Evolutionary conservation across 2,888 invertebrate genomes (phyloP).

Genomic region (Cetonia aurata): DNA sequence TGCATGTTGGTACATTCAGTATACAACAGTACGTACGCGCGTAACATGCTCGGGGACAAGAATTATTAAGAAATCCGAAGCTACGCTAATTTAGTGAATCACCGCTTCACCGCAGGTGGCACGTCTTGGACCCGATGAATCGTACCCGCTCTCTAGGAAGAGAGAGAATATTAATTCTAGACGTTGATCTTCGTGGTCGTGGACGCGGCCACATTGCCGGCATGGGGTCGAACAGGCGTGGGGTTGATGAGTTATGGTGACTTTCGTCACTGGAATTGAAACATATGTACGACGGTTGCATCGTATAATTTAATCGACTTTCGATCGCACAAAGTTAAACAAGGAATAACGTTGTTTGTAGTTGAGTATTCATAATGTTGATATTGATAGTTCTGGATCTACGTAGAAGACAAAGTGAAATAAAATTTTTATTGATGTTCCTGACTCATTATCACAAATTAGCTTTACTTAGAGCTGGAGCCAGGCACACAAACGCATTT

Average conservation of each 20-base stretch:
- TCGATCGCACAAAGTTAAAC: neutral
- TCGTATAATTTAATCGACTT: conserved; percentile 15
- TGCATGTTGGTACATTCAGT: too few species aligned
- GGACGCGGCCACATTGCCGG: conserved; percentile 55
- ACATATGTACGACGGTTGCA: neutral
- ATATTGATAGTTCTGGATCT: too few species aligned
- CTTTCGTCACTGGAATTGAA: conserved; percentile 50
- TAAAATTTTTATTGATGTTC: too few species aligned
- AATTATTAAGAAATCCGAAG: conserved; percentile 62
- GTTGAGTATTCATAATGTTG: too few species aligned
- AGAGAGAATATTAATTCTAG: conserved; percentile 56
- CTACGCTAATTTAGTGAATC: conserved; percentile 63
- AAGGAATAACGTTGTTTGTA: neutral
- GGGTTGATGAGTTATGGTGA: conserved; percentile 58
- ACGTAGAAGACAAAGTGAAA: too few species aligned
- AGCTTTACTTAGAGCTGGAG: too few species aligned
- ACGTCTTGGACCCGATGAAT: conserved; percentile 17
- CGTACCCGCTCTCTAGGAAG: neutral
- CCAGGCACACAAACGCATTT: too few species aligned
- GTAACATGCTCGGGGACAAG: conserved; percentile 59
- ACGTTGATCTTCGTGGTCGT: conserved; percentile 49
- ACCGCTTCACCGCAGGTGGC: conserved; percentile 62
- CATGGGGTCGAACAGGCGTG: conserved; percentile 65
- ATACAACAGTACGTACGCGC: conserved; percentile 54
- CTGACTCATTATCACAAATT: too few species aligned